Evolutionary conservation across 2,888 invertebrate genomes (phyloP).

Genomic region (Thumatha senex): DNA sequence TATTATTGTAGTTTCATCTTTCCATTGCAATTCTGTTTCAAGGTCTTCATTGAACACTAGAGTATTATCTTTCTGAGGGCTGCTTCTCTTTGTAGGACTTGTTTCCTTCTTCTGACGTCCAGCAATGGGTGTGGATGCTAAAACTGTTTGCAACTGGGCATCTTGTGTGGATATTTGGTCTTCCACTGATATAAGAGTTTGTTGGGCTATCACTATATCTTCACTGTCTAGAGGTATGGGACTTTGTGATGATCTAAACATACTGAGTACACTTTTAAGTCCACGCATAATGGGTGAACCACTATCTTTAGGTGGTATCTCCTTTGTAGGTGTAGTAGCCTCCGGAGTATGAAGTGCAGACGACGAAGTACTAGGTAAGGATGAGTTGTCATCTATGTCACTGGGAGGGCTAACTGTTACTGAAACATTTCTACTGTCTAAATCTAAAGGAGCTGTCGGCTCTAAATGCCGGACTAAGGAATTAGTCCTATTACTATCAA

Average conservation of each 20-base stretch:
- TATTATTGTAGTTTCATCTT: constrained; percentile 69
- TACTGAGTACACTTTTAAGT: constrained; percentile 70
- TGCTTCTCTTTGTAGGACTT: constrained; percentile 54
- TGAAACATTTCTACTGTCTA: constrained; percentile 46
- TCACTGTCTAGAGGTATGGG: constrained; percentile 59
- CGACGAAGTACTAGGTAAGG: constrained; percentile 63
- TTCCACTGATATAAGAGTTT: constrained; percentile 20
- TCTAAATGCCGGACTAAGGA: constrained; percentile 51
- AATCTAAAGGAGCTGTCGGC: constrained; percentile 29
- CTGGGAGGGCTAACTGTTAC: constrained; percentile 47
- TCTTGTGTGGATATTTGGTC: constrained; percentile 18
- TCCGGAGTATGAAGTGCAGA: constrained; percentile 64
- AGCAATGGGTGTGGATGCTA: constrained; percentile 65
- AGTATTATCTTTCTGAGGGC: constrained; percentile 69
- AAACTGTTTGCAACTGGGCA: constrained; percentile 24
- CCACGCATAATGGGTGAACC: constrained; percentile 75
- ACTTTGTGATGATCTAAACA: constrained; percentile 74
- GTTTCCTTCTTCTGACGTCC: constrained; percentile 47
- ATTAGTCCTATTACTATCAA: constrained; percentile 49
- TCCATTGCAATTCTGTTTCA: constrained; percentile 72
- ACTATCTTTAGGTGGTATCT: constrained; percentile 55
- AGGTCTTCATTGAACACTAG: constrained; percentile 71
- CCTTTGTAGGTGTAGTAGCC: constrained; percentile 72
- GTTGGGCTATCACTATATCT: constrained; percentile 19
- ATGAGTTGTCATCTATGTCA: constrained; percentile 62